Percentiles rank a stretch among this genome's conserved stretches.
phyloP scores from a whole-genome alignment of 2,113 vertebrate genomes.

The Astatoreochromis straeleni region DNA sequence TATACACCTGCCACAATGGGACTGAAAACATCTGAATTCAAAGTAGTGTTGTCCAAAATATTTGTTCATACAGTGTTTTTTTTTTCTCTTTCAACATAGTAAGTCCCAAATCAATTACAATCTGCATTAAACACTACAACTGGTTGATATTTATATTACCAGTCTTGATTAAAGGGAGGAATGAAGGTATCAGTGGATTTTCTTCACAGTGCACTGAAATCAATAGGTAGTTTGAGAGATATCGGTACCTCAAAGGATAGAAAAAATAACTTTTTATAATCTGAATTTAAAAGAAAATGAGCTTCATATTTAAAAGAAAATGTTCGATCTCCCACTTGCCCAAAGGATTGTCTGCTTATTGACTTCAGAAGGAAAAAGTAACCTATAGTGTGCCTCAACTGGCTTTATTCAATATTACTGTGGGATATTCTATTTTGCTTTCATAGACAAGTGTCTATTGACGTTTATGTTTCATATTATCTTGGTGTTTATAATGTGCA shows the following conservation, averaged over 20 bases:
- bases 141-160: neutral
- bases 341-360: neutral
- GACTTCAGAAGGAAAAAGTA: neutral
- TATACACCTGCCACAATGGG: neutral
- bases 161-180: neutral
- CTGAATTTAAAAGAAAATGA: neutral
- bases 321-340: neutral
- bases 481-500: conserved; percentile 45
- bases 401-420: conserved; percentile 20
- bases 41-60: neutral
- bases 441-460: conserved; percentile 32
- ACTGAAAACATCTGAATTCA: neutral
- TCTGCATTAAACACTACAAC: neutral
- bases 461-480: conserved; percentile 38
- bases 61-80: neutral
- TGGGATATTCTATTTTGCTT: neutral
- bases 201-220: neutral
- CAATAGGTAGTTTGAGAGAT: neutral
- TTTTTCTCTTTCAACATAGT: neutral
- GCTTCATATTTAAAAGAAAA: neutral
- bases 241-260: neutral
- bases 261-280: neutral
- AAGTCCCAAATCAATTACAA: neutral
- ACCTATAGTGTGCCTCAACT: neutral
- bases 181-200: neutral